These are phyloP conservation scores for Cyprinodon brontotheroides DNA, from an alignment of 2,113 vertebrate genomes.

Conservation along the genomic window DNA sequence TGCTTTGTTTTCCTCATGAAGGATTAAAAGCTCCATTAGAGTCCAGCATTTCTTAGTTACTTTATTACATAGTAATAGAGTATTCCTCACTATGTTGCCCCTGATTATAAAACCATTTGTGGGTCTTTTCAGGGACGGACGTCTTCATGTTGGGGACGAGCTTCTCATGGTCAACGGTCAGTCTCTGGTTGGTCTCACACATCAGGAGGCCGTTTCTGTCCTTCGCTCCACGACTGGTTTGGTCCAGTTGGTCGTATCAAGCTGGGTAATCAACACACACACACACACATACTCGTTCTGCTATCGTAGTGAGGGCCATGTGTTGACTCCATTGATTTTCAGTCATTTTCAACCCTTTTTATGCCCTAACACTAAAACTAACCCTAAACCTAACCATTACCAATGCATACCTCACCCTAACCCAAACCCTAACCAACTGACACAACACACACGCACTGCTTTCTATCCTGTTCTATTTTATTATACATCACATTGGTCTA, in stretches of 20 bases:
- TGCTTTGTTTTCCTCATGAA: not conserved
- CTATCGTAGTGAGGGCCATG: too few relatives aligned
- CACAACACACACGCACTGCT: constrained; percentile 9
- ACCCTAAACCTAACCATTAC: too few relatives aligned
- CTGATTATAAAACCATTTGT: not conserved
- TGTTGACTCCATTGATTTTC: too few relatives aligned
- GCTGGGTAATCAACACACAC: constrained; percentile 82
- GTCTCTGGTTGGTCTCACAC: constrained; percentile 92
- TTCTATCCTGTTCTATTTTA: too few relatives aligned
- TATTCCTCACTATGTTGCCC: not conserved
- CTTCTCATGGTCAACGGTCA: constrained; percentile 94
- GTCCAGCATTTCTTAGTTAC: not conserved
- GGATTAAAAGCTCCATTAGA: not conserved
- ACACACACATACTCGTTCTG: not conserved
- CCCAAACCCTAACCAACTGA: too few relatives aligned
- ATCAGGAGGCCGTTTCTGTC: constrained; percentile 90
- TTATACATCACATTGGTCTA: too few relatives aligned
- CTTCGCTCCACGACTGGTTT: constrained; percentile 88
- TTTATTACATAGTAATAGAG: not conserved
- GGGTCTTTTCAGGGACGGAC: constrained; percentile 85
- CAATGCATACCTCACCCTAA: too few relatives aligned
- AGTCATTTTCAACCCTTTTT: too few relatives aligned
- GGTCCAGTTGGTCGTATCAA: constrained; percentile 92
- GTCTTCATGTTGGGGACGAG: constrained; percentile 89
- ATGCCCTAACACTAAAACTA: too few relatives aligned